phyloP scores from a whole-genome alignment of 1,140 invertebrate species.

The Drosophila murphyi region DNA sequence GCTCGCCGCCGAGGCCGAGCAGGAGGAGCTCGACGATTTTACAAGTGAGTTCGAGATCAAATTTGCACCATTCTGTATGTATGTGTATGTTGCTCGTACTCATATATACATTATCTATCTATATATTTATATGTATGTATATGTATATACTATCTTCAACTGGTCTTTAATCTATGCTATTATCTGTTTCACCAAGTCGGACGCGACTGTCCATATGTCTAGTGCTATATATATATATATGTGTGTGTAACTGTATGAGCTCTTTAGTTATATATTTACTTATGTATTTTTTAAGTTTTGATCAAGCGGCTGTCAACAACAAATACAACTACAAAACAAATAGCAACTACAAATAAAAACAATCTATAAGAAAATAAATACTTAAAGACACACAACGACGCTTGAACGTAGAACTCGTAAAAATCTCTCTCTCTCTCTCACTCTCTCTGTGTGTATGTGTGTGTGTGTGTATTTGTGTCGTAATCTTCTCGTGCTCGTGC shows the following conservation, averaged over 20 bases:
- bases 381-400: constrained; percentile 25
- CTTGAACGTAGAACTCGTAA: constrained; percentile 59
- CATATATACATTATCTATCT: constrained; percentile 21
- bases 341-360: constrained; percentile 31
- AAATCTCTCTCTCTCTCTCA: no score
- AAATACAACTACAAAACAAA: constrained; percentile 29
- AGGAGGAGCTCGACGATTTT: constrained; percentile 97
- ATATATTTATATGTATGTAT: constrained; percentile 29
- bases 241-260: constrained; percentile 35
- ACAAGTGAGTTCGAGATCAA: constrained; percentile 91
- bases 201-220: constrained; percentile 2
- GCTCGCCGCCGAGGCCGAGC: constrained; percentile 96
- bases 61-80: constrained; percentile 4
- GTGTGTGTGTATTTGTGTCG: constrained; percentile 57
- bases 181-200: constrained; percentile 20
- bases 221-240: constrained; percentile 18
- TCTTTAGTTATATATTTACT: constrained; percentile 47
- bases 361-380: constrained; percentile 31
- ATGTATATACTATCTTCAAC: constrained; percentile 24
- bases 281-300: constrained; percentile 17
- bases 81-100: constrained; percentile 9
- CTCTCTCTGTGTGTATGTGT: constrained; percentile 25
- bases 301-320: constrained; percentile 32
- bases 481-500: constrained; percentile 50
- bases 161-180: constrained; percentile 18